phyloP scores from a whole-genome alignment of 2,888 invertebrate species.

The Calameuta pallipes region DNA sequence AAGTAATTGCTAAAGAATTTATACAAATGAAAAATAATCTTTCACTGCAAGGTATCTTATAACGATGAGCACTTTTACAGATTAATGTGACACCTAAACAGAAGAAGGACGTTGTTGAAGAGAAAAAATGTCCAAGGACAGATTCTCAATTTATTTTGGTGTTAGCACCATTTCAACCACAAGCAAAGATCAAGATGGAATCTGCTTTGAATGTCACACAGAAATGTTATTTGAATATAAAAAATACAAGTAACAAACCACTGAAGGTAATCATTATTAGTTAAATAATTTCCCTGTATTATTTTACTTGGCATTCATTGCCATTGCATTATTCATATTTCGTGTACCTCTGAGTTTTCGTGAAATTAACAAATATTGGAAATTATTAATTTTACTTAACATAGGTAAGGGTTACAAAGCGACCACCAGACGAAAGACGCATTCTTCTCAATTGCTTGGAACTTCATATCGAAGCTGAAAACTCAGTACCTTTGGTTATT shows the following conservation, averaged over 20 bases:
- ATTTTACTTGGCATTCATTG: conserved; percentile 3
- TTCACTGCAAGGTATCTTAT: background rate
- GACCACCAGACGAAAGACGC: conserved; percentile 71
- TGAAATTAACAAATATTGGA: conserved; percentile 1
- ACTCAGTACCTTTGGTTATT: conserved; percentile 70
- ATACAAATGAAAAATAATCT: background rate
- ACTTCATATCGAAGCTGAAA: conserved; percentile 69
- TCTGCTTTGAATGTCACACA: conserved; percentile 38
- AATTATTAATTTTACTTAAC: background rate
- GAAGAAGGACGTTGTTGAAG: conserved; percentile 25
- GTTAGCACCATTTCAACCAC: conserved; percentile 57
- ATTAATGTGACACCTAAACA: conserved; percentile 39
- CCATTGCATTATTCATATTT: background rate
- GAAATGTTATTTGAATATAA: conserved; percentile 40
- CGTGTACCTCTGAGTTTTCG: background rate
- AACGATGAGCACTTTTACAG: conserved; percentile 25
- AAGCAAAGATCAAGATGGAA: conserved; percentile 45
- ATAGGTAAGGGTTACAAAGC: conserved; percentile 68
- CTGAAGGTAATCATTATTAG: conserved; percentile 36
- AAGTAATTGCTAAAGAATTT: background rate
- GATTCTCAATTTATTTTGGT: conserved; percentile 33
- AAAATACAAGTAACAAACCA: conserved; percentile 40
- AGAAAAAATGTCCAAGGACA: background rate
- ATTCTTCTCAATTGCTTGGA: conserved; percentile 71
- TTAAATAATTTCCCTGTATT: conserved; percentile 6